Base-by-base conservation (phyloP, 2,888 invertebrate species). In the Rhamphomyia laevipes region DNA sequence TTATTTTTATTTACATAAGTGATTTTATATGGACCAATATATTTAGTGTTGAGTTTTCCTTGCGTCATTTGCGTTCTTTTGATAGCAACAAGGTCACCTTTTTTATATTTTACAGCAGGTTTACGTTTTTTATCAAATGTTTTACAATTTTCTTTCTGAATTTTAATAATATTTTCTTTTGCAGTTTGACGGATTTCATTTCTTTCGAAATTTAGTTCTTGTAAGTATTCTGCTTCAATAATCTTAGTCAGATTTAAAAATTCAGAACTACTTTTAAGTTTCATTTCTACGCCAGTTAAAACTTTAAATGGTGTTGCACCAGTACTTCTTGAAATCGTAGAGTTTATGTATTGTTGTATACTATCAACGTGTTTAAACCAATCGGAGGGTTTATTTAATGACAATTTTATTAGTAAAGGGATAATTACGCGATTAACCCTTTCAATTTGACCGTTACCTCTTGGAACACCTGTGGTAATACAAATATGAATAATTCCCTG, bases 381-480 rank as follows among this genome's bases (percentile, higher is more conserved):
- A 4, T 27, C 9, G 5, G 23, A 27, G 4, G 23, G 23, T 4
- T 27, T 9, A 27, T 27, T 9, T 9, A 27, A 7, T 7, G 23
- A 27, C 7, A 27, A 9, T 51, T 66, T 67, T 2, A 63, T 58
- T 6, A 66, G 35, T n/a, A 64, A 49, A 0, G 63, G 54, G 43
- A 63, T 60, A 6, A 65, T 55, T 5, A 55, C 59, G 6, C 55
- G 48, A 50, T 66, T 59, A 2, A 62, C 49, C 12, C 62, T 51
- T 43, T 65, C 62, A 1, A 62, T 62, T 48, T 67, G 65, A 1
- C 66, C 65, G 47, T 67, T 67, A 9, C 62, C 60, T 45, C 63
- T 43, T 15, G 67, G 63, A 6, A 66, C 51, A 11, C 65, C 56
- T 60, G 53, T 63, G 2, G 49, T 37, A 2, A 58, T 47, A 41